Evolutionary conservation across 2,888 invertebrate genomes (phyloP).

Genomic region (Phengaris arion): DNA sequence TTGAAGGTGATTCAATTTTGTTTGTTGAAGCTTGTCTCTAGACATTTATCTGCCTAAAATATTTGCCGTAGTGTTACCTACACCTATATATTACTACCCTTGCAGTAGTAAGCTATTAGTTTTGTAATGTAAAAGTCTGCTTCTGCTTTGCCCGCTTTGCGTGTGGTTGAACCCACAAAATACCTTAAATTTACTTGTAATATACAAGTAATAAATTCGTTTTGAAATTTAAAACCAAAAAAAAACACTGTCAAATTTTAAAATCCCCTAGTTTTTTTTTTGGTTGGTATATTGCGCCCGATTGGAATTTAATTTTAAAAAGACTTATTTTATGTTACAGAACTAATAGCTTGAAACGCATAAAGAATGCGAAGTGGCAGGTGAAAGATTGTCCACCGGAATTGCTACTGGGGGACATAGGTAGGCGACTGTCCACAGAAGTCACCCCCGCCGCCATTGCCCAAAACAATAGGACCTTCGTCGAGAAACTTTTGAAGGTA

Average conservation of each 20-base stretch:
- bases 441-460: conserved; percentile 94
- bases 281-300: background rate
- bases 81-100: background rate
- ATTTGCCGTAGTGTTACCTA: background rate
- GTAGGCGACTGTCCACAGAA: conserved; percentile 80
- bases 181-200: background rate
- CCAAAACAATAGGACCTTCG: conserved; percentile 98
- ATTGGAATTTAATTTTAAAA: background rate
- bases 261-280: background rate
- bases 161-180: conserved; percentile 30
- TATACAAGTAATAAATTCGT: background rate
- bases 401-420: conserved; percentile 67
- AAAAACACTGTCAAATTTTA: background rate
- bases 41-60: background rate
- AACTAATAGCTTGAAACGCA: conserved; percentile 80
- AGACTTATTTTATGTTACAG: conserved; percentile 52
- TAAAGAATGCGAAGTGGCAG: conserved; percentile 82
- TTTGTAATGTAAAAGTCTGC: conserved; percentile 39
- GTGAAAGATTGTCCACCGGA: conserved; percentile 81
- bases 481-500: conserved; percentile 97
- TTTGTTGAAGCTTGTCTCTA: background rate
- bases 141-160: conserved; percentile 52
- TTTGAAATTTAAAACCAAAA: background rate
- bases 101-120: conserved; percentile 32
- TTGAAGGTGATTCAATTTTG: background rate